Conservation (phyloP, 2,888 invertebrate species). For the Antitype chi region DNA sequence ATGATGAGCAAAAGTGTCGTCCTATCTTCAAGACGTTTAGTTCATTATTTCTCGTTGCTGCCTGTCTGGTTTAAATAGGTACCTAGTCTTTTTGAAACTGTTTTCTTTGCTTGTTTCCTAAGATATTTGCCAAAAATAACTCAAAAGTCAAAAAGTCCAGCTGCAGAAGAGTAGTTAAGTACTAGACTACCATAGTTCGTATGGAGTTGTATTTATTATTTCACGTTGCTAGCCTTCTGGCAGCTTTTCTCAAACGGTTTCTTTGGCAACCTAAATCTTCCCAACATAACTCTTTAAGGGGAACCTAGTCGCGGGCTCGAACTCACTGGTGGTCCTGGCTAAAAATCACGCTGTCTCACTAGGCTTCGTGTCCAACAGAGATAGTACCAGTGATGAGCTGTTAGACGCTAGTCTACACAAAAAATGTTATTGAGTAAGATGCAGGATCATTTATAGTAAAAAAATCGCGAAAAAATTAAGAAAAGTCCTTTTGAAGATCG, state of each 20-base stretch:
- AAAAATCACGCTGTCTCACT: too few species aligned
- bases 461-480: too few species aligned
- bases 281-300: too few species aligned
- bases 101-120: background rate
- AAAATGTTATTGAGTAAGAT: too few species aligned
- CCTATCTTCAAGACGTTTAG: constrained; percentile 34
- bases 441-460: too few species aligned
- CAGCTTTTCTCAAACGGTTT: background rate
- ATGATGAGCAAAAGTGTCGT: constrained; percentile 41
- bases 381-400: too few species aligned
- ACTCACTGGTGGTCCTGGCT: too few species aligned
- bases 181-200: constrained; percentile 9
- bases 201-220: background rate
- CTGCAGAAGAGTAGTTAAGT: background rate
- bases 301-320: too few species aligned
- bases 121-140: background rate
- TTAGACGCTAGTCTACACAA: too few species aligned
- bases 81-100: background rate
- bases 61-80: background rate
- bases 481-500: too few species aligned
- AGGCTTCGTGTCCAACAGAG: too few species aligned
- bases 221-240: background rate
- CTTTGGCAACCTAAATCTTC: background rate
- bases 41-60: constrained; percentile 24
- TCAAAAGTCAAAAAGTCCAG: background rate